Conservation (phyloP, 2,888 invertebrate species). For the Busseola fusca region DNA sequence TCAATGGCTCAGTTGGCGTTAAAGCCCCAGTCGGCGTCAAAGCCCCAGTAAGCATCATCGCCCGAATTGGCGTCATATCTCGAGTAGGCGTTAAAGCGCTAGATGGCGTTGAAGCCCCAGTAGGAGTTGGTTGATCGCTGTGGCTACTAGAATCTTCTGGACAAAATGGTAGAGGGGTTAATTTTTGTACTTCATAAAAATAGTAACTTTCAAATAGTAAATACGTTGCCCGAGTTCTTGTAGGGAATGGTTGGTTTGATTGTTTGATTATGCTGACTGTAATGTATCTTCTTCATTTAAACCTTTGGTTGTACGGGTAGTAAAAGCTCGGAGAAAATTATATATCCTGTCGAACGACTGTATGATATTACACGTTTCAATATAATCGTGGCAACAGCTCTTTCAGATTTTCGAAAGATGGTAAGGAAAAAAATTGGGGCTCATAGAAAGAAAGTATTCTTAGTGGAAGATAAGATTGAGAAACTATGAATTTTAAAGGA, state of each 20-base stretch:
- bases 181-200: conserved; percentile 2
- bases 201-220: neutral
- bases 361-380: no score
- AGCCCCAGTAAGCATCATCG: conserved; percentile 6
- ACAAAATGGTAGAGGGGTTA: conserved; percentile 56
- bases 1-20: conserved; percentile 27
- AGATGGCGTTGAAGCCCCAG: conserved; percentile 68
- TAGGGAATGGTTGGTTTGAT: neutral
- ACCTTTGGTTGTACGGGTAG: no score
- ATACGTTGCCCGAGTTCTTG: neutral
- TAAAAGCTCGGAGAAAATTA: no score
- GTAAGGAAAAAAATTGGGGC: no score
- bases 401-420: no score
- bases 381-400: no score
- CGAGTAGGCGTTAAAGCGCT: conserved; percentile 7
- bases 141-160: conserved; percentile 76
- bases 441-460: no score
- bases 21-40: conserved; percentile 55
- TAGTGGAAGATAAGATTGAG: no score
- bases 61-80: conserved; percentile 14
- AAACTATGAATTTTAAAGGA: neutral
- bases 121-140: conserved; percentile 67
- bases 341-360: no score
- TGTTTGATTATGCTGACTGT: neutral
- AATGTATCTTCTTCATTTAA: neutral